These are phyloP conservation scores for Gymnodraco acuticeps DNA, from an alignment of 2,797 vertebrate genomes.

Conservation along the genomic window DNA sequence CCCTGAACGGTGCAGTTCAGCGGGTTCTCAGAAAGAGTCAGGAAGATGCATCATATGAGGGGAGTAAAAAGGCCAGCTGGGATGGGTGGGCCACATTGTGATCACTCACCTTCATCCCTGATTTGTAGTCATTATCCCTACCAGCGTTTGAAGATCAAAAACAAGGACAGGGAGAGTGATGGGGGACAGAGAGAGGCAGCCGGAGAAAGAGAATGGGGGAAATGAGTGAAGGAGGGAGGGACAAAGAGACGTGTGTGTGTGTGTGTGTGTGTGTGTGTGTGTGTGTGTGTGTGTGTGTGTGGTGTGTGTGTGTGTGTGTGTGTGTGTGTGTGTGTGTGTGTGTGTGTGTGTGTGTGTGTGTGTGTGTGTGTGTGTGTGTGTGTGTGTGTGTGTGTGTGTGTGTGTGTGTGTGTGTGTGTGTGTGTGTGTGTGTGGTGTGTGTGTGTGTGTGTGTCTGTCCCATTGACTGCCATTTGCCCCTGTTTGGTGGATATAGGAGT, in stretches of 20 bases:
- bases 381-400: too few species aligned
- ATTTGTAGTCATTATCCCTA: conserved; percentile 89
- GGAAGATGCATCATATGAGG: conserved; percentile 82
- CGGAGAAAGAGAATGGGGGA: conserved; percentile 70
- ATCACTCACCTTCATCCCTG: conserved; percentile 89
- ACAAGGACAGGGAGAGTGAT: conserved; percentile 87
- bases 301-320: too few species aligned
- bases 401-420: too few species aligned
- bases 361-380: too few species aligned
- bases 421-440: too few species aligned
- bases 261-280: too few species aligned
- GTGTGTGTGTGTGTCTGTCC: conserved; percentile 59
- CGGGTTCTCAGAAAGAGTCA: conserved; percentile 80
- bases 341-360: too few species aligned
- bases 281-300: too few species aligned
- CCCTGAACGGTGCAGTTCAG: conserved; percentile 73
- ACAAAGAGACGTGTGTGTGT: conserved; percentile 79
- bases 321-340: too few species aligned
- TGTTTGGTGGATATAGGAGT: conserved; percentile 76
- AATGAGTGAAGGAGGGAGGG: conserved; percentile 77
- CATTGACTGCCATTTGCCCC: conserved; percentile 77
- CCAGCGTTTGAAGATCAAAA: conserved; percentile 88
- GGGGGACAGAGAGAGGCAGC: conserved; percentile 80
- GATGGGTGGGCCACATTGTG: conserved; percentile 87
- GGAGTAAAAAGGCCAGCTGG: conserved; percentile 88